Base-by-base conservation (phyloP, 2,888 invertebrate species). In the Andrena hattorfiana region DNA sequence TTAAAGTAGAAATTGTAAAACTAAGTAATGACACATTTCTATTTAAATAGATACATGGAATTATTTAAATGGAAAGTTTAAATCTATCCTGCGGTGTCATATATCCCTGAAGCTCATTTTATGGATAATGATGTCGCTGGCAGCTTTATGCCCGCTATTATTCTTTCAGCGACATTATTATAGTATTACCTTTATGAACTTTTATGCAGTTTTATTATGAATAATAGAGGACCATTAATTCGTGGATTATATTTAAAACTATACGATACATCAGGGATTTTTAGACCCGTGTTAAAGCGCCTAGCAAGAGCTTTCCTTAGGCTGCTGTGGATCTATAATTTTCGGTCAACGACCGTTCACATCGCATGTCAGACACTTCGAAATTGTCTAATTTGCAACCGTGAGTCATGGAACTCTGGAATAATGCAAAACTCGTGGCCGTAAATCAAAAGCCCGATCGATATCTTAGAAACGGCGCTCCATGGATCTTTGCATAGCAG, bases 311-410 rank as follows among this genome's bases (percentile, higher is more conserved):
- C 26, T 10, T 32, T 51, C 26, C 30, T 5, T 71, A 54, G 26
- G 23, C 56, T 26, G 56, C 20, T 23, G n/a, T 51, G 23, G 42
- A 26, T 62, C 49, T 62, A 30, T 26, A 66, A 80, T 78, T 71
- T 77, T 78, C 70, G 79, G 79, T 78, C 59, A 67, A 60, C 51
- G 71, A 51, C 71, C 79, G 59, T 67, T 42, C 35, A 4, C 35
- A 30, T 79, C 28, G 69, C 79, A 59, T 79, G 79, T 78, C 79
- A 78, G 79, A 59, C 64, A 66, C 63, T 79, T 64, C 30, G n/a
- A 78, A 79, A 78, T 70, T 30, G 32, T 30, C 69, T 69, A 78
- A 79, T 79, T 70, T 64, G 56, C 70, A 59, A 48, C 32, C 63
- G 20, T 48, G 10, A 23, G 32, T 30, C 63, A 30, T 70, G 79